Base-by-base conservation (phyloP, 2,888 invertebrate genomes). In the Crioceris asparagi region DNA sequence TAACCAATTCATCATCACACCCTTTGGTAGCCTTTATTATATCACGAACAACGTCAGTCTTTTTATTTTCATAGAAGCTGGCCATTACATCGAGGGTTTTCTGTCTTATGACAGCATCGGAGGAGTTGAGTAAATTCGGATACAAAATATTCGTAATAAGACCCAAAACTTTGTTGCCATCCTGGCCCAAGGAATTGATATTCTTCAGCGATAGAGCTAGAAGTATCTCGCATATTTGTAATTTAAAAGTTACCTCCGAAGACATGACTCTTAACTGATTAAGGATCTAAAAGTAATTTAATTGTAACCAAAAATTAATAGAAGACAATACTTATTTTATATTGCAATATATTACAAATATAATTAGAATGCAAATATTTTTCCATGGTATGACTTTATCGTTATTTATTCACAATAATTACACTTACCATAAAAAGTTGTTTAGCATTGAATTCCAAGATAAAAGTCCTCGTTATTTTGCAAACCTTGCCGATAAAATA, bases 401-500 rank as follows among this genome's bases (percentile, higher is more conserved):
- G n/a, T n/a, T n/a, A n/a, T n/a, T n/a, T 16, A 39, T 39, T 19
- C 8, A 2, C 17, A 21, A 36, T 33, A 32, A 29, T 4, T 11
- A 34, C 31, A 44, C 46, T 44, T 39, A 46, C 46, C 33, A 16
- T 39, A 32, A 41, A 37, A 29, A 46, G 32, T 38, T 46, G 40
- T 31, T 35, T 39, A 32, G 37, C 38, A 35, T 36, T 40, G 25
- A 44, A 44, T 38, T 46, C 44, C 29, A 3, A 6, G 17, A 41
- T 19, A 33, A 42, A 39, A 33, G 33, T 40, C 11, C 35, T 39
- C 18, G 56, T 55, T 29, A 52, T 44, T 43, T 45, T 46, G 35
- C 41, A 45, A 29, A 55, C 43, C 35, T 41, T 52, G 7, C 17
- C 27, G 35, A 52, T 29, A 40, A 54, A 50, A 41, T 50, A 45